These are phyloP conservation scores for Cygnus buccinator DNA, from an alignment of 2,113 vertebrate species.

Conservation along the genomic window DNA sequence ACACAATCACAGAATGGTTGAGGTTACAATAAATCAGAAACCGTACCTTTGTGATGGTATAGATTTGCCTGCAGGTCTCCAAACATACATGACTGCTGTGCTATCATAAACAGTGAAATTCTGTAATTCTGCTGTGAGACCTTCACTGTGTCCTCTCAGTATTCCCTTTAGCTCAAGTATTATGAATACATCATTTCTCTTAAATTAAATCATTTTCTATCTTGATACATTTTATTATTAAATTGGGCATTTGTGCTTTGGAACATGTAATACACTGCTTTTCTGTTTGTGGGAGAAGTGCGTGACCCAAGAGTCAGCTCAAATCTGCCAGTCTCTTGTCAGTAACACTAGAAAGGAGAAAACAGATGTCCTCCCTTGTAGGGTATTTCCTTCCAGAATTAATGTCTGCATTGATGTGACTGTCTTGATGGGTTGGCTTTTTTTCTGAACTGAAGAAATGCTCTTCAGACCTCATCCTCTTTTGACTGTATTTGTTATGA, in stretches of 20 bases:
- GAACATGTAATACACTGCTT: background rate
- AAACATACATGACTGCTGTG: rapidly evolving
- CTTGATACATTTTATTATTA: background rate
- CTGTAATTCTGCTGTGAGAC: rapidly evolving
- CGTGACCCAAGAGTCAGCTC: background rate
- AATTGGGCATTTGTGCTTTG: background rate
- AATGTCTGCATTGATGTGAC: background rate
- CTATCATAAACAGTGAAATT: background rate
- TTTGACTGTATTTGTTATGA: background rate
- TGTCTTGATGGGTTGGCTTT: background rate
- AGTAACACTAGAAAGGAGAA: background rate
- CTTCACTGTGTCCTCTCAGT: background rate
- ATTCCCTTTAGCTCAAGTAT: background rate
- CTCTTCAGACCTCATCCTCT: background rate
- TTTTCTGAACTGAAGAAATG: background rate
- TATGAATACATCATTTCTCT: rapidly evolving
- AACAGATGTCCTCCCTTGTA: background rate
- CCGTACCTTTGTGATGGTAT: background rate
- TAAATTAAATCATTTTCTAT: background rate
- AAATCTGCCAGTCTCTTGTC: background rate
- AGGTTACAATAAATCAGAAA: background rate
- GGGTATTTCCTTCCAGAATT: background rate
- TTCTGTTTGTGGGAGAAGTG: background rate
- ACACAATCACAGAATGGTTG: background rate
- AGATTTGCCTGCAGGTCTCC: background rate